Percentiles rank a stretch among this genome's conserved stretches.
These are phyloP conservation scores for Vanessa cardui DNA, from an alignment of 2,888 invertebrate genomes.

Conservation along the genomic window DNA sequence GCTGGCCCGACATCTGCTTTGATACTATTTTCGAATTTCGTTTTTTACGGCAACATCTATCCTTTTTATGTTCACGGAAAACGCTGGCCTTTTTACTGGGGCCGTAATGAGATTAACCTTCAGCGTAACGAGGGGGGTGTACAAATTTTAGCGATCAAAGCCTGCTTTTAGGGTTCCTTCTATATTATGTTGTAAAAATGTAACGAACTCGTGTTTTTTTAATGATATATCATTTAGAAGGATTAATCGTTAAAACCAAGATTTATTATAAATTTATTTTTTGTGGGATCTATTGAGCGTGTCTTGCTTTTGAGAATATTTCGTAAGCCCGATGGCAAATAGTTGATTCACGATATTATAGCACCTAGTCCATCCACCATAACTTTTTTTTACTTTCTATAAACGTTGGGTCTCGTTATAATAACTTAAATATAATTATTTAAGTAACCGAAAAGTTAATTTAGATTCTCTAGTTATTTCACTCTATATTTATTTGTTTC, in stretches of 20 bases:
- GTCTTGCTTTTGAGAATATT: no score
- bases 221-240: neutral
- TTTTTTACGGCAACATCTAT: slow-evolving; percentile 46
- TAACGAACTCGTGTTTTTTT: neutral
- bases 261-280: neutral
- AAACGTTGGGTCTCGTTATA: no score
- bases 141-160: slow-evolving; percentile 39
- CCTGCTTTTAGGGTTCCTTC: slow-evolving; percentile 22
- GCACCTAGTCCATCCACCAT: no score
- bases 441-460: no score
- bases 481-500: no score
- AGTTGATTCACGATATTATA: no score
- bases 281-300: no score
- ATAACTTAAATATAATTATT: no score
- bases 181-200: no score
- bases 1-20: slow-evolving; percentile 50
- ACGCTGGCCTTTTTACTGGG: slow-evolving; percentile 35
- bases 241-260: neutral
- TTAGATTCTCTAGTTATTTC: no score
- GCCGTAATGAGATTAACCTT: slow-evolving; percentile 43
- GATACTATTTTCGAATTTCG: slow-evolving; percentile 61
- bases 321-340: no score
- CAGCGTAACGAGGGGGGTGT: slow-evolving; percentile 39
- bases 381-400: no score
- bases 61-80: slow-evolving; percentile 45